Conservation (phyloP, 2,888 invertebrate genomes). For the Pecten maximus region DNA sequence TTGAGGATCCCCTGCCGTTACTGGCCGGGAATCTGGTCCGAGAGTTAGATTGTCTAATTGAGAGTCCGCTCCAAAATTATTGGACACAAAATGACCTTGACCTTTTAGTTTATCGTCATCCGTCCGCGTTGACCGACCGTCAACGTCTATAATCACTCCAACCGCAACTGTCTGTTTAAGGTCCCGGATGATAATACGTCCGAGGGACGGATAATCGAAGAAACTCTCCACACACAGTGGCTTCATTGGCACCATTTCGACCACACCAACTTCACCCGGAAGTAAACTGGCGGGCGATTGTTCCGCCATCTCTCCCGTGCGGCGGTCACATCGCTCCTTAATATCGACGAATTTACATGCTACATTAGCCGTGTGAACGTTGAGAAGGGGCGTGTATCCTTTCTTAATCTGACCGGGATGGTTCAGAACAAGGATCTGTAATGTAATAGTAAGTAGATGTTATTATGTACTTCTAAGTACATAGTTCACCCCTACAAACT, state of each 20-base stretch:
- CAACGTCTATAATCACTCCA: constrained; percentile 92
- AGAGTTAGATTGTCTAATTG: background rate
- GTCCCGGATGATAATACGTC: constrained; percentile 97
- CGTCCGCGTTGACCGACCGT: constrained; percentile 50
- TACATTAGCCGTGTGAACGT: constrained; percentile 99
- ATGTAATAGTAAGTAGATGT: too few relatives aligned
- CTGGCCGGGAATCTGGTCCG: background rate
- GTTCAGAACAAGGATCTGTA: constrained; percentile 94
- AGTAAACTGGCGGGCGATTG: constrained; percentile 93
- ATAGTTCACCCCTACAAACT: too few relatives aligned
- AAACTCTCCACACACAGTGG: constrained; percentile 99
- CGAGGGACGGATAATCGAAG: constrained; percentile 98
- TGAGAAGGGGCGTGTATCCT: constrained; percentile 98
- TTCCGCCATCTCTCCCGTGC: constrained; percentile 89
- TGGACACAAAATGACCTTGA: background rate
- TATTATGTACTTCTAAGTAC: too few relatives aligned
- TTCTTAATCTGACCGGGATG: constrained; percentile 99
- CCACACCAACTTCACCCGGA: constrained; percentile 97
- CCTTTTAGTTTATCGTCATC: background rate
- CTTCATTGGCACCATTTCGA: constrained; percentile 95
- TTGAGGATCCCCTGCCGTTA: background rate
- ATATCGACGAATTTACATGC: constrained; percentile 99
- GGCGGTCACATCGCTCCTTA: constrained; percentile 98
- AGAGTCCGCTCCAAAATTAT: background rate
- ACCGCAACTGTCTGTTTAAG: constrained; percentile 99